Evolutionary conservation across 2,113 vertebrate species (phyloP), one percentile per base, ranked within the genome.

Genomic region (Cardinalis cardinalis): DNA sequence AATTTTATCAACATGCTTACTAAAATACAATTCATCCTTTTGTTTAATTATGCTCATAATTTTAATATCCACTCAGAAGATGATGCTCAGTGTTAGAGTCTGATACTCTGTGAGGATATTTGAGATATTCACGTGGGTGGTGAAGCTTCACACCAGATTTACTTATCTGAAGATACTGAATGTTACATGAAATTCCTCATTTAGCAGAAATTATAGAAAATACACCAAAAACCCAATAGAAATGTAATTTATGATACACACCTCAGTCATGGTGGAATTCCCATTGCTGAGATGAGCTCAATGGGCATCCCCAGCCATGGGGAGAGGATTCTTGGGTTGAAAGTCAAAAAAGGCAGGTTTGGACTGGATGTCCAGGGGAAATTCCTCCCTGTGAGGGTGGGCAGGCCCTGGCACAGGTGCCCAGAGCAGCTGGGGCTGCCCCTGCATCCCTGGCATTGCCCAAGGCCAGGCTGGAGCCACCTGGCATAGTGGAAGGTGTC

Each of bases 1-100:
- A 1, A 19, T 65, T 68, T 78, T 36, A 40, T 32, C 36, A 71
- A 32, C 5, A 3, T 18, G 4, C 2, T 41, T 20, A 6, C 5
- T 77, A 21, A 84, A 53, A 12, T 23, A 19, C 21, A 25, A 0
- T 12, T 5, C 28, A 40, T 69, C 0, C 0, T 29, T 79, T 52
- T 41, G 49, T 18, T 20, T 55, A 24, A 10, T 52, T 36, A 5
- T 53, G 20, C 26, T 56, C 3, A 0, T 36, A 5, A 31, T 44
- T 82, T 78, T 24, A 58, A 4, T 61, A 41, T 2, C n/a, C 11
- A 11, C 17, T 40, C 38, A 65, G 38, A 70, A 56, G 44, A 5
- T 71, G 48, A 25, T 59, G 28, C 49, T 64, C 21, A 8, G 0
- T 58, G 32, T 68, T 10, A 31, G 60, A 73, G 21, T 36, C 9